Conservation (phyloP, 2,113 vertebrate species). For the Gnathonemus echidnorhynchus region DNA sequence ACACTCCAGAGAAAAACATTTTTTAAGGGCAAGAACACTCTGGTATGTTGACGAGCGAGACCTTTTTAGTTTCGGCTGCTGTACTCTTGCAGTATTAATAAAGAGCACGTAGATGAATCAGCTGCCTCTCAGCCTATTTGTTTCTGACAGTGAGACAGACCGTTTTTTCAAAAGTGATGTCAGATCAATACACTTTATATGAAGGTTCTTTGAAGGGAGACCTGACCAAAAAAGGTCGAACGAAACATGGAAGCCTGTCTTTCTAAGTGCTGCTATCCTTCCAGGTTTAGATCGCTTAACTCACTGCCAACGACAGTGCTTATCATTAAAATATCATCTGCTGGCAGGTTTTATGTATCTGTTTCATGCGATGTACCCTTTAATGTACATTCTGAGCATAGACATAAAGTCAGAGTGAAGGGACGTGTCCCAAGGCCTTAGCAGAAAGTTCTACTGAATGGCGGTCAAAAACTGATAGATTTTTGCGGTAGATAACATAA, state of each 20-base stretch:
- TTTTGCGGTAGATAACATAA: neutral
- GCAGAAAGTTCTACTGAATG: neutral
- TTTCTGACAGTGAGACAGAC: constrained; percentile 1
- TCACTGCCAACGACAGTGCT: neutral
- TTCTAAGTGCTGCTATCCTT: neutral
- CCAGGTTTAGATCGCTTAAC: neutral
- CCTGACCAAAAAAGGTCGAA: neutral
- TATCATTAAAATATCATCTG: neutral
- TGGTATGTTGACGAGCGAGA: neutral
- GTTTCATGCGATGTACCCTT: neutral
- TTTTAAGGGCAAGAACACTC: constrained; percentile 5
- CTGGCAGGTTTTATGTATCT: neutral
- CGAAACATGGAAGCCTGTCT: neutral
- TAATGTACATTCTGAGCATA: neutral
- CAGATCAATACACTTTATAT: constrained; percentile 8
- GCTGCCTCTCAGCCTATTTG: neutral
- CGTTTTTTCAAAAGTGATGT: neutral
- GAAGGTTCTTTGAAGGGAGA: neutral
- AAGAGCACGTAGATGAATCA: neutral
- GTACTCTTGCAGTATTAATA: constrained; percentile 11
- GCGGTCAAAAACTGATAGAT: neutral
- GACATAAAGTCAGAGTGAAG: neutral
- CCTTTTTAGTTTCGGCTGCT: neutral
- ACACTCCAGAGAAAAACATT: neutral
- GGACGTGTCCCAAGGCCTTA: neutral